Conservation (phyloP, 53 echinoderm and acorn worm genomes). For the Luidia sarsii region DNA sequence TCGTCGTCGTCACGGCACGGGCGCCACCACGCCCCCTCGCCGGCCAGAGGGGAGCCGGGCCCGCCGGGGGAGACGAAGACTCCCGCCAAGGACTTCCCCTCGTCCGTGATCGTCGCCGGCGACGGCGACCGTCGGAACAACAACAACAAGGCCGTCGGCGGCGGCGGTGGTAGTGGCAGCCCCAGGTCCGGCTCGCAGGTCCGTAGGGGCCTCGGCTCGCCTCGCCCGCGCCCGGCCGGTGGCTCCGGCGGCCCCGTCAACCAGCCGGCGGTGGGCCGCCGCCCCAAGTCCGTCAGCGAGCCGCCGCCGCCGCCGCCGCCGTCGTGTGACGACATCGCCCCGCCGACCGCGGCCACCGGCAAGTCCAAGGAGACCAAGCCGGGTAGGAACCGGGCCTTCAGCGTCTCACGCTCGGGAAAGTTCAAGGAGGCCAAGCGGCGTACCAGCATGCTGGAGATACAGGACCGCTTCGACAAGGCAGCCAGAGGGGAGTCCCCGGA, state of each 20-base stretch:
- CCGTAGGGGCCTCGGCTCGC: too few species aligned
- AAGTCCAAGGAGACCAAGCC: slow-evolving; percentile 27
- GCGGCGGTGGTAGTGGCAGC: too few species aligned
- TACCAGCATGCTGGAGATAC: slow-evolving; percentile 49
- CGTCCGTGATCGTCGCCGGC: background rate
- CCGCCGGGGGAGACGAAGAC: too few species aligned
- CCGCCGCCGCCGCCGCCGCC: background rate
- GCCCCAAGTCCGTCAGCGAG: slow-evolving; percentile 42
- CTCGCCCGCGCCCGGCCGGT: too few species aligned
- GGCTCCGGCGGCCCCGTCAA: background rate
- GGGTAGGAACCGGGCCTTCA: slow-evolving; percentile 55
- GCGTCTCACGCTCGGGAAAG: slow-evolving; percentile 68
- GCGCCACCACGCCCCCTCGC: too few species aligned
- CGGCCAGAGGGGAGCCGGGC: too few species aligned
- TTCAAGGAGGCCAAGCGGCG: slow-evolving; percentile 62
- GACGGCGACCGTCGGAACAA: slow-evolving; percentile 8
- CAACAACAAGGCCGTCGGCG: too few species aligned
- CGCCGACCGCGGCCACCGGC: background rate
- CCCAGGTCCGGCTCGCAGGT: too few species aligned
- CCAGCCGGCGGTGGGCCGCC: background rate
- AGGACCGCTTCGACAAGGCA: slow-evolving; percentile 56
- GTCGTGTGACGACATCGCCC: too few species aligned
- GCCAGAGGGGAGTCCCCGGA: slow-evolving; percentile 10
- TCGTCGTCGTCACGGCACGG: too few species aligned
- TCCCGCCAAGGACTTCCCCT: too few species aligned